Conservation (phyloP, 2,113 vertebrate genomes). For the Cyprinus carpio region DNA sequence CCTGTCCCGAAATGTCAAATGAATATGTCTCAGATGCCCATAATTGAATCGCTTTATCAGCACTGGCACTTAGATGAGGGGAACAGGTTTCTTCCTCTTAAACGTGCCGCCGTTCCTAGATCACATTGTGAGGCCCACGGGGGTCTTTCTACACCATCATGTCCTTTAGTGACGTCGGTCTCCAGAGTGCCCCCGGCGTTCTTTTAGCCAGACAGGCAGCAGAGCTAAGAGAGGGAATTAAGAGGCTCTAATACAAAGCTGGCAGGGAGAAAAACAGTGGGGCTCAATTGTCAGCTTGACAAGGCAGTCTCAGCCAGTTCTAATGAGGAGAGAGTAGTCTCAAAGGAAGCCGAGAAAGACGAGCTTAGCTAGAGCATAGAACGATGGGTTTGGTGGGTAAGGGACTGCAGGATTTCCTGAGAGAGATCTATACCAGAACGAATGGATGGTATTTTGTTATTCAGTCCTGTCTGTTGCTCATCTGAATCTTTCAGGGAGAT, state of each 20-base stretch:
- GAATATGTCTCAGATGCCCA: constrained; percentile 8
- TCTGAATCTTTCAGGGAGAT: background rate
- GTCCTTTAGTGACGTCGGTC: constrained; percentile 8
- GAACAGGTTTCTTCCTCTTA: background rate
- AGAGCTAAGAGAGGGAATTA: constrained; percentile 42
- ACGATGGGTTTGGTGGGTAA: background rate
- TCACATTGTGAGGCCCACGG: background rate
- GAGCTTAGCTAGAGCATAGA: constrained; percentile 33
- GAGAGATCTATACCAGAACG: background rate
- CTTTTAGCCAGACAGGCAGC: constrained; percentile 15
- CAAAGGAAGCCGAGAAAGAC: constrained; percentile 11
- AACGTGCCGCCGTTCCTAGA: background rate
- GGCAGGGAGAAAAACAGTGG: constrained; percentile 30
- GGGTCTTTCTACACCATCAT: constrained; percentile 18
- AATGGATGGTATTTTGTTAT: background rate
- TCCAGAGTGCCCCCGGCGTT: constrained; percentile 27
- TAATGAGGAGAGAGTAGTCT: constrained; percentile 49
- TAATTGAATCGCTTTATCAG: background rate
- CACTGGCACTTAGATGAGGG: background rate
- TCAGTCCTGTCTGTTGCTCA: background rate
- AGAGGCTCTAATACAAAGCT: constrained; percentile 43
- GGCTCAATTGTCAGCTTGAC: constrained; percentile 41
- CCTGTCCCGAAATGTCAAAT: constrained; percentile 14
- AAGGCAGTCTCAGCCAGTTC: constrained; percentile 31
- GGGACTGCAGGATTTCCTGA: background rate